Evolutionary conservation across 2,888 invertebrate genomes (phyloP), one percentile per base, ranked within the genome.

Genomic region (Leptinotarsa haldemani): DNA sequence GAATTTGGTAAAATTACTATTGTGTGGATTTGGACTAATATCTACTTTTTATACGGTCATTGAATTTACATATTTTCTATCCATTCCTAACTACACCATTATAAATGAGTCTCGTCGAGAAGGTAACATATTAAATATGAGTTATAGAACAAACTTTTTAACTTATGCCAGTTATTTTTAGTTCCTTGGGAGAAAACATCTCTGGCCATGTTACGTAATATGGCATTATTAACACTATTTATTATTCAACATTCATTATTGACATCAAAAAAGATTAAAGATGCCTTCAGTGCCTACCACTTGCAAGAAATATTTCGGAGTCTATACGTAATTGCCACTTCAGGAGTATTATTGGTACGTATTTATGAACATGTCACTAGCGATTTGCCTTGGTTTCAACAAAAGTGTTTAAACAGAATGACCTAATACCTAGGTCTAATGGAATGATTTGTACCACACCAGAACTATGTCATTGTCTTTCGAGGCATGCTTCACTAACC

Each of bases 241-340:
- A 89, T 91, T 73, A 83, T 91, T 4, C 91, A 91, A 83, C 92
- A 92, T 80, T 90, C 91, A 25, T 80, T 89, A 48, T 88, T 92
- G 88, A 90, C 90, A 70, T 88, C 88, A 65, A 84, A 85, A 2
- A 74, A 84, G 47, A 80, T 90, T 1, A 91, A 91, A 82, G 82
- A 86, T 65, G 76, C 88, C 25, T 84, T 90, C 74, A 76, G 84
- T 65, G 88, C 85, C 65, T 78, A 89, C 40, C 84, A 87, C 1
- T 82, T 91, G 40, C 84, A 87, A 69, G 86, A 86, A 53, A 84
- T 87, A 1, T 88, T 88, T 79, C 84, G 90, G 72, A 85, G 88
- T 82, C 85, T 90, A 82, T 90, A 90, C 84, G 86, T 88, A 72
- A 84, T 89, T 82, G 84, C 87, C 76, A 89, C 90, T 79, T 87